These are phyloP conservation scores for Sebastes steindachneri DNA, from an alignment of 2,797 vertebrate species.

Conservation along the genomic window DNA sequence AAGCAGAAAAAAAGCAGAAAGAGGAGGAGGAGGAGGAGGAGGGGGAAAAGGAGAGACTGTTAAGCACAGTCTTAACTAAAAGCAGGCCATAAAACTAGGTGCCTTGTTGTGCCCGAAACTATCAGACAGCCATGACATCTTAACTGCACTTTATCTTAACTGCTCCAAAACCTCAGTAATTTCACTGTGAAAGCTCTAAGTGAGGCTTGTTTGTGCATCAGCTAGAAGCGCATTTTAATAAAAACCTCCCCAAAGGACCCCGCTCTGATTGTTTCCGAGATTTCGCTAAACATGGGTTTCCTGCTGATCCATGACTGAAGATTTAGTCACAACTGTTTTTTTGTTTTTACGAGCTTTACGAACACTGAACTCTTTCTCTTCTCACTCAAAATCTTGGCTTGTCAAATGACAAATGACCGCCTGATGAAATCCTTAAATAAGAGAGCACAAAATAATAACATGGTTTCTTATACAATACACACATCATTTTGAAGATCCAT, in stretches of 20 bases:
- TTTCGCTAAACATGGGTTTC: conserved; percentile 51
- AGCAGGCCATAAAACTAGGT: conserved; percentile 57
- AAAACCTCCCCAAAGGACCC: conserved; percentile 38
- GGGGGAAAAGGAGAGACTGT: not conserved
- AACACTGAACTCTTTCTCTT: conserved; percentile 27
- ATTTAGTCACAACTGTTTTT: conserved; percentile 29
- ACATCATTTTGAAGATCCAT: not conserved
- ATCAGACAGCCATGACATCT: conserved; percentile 56
- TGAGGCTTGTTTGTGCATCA: conserved; percentile 31
- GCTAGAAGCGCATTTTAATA: conserved; percentile 30
- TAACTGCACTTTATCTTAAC: conserved; percentile 58
- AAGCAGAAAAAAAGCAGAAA: conserved; percentile 42
- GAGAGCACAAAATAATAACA: too few relatives aligned
- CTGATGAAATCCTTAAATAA: not conserved
- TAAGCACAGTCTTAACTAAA: conserved; percentile 40
- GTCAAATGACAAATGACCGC: not conserved
- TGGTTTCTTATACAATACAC: not conserved
- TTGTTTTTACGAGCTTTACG: conserved; percentile 37
- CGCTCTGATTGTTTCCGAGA: conserved; percentile 44
- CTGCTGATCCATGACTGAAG: conserved; percentile 24
- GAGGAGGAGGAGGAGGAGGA: not conserved
- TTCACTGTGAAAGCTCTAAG: conserved; percentile 29
- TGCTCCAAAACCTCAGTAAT: conserved; percentile 34
- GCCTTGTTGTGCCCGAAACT: conserved; percentile 43
- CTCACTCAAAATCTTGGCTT: not conserved